These are phyloP conservation scores for Agrotis exclamationis DNA, from an alignment of 2,888 invertebrate genomes.

Conservation along the genomic window DNA sequence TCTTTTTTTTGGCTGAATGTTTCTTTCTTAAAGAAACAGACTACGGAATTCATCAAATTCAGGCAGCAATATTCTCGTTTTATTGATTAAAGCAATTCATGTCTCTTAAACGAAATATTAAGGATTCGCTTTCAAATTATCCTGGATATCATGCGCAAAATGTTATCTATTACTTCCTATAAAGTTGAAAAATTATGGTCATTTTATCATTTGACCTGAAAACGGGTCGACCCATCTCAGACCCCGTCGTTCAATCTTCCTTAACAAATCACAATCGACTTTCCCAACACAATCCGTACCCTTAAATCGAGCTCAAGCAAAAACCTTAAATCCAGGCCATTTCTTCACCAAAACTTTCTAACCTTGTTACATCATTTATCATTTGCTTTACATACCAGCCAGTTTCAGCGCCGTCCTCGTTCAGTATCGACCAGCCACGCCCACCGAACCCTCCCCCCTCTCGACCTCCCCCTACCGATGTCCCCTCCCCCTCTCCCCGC, in stretches of 20 bases:
- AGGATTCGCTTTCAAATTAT: no score
- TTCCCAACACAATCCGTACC: background rate
- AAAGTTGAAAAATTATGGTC: no score
- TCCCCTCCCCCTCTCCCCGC: conserved; percentile 13
- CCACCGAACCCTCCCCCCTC: conserved; percentile 37
- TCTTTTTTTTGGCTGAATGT: no score
- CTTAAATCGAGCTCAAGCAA: background rate
- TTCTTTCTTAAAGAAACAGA: no score
- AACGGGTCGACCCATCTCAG: no score
- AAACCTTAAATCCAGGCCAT: conserved; percentile 23
- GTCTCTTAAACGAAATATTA: no score
- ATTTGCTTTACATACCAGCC: conserved; percentile 60
- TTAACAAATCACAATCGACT: conserved; percentile 1
- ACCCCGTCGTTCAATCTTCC: background rate
- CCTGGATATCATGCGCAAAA: no score
- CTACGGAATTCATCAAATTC: no score
- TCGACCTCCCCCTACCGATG: background rate
- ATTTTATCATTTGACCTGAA: no score
- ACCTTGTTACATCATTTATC: conserved; percentile 60
- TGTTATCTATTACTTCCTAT: no score
- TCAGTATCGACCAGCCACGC: conserved; percentile 65
- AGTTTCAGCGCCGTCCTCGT: conserved; percentile 51
- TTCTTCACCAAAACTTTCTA: conserved; percentile 26
- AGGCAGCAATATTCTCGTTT: no score
- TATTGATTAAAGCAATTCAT: no score